These are phyloP conservation scores for Bergia puertoricense DNA, from an alignment of 92 coral and sea anemone genomes.

Conservation along the genomic window DNA sequence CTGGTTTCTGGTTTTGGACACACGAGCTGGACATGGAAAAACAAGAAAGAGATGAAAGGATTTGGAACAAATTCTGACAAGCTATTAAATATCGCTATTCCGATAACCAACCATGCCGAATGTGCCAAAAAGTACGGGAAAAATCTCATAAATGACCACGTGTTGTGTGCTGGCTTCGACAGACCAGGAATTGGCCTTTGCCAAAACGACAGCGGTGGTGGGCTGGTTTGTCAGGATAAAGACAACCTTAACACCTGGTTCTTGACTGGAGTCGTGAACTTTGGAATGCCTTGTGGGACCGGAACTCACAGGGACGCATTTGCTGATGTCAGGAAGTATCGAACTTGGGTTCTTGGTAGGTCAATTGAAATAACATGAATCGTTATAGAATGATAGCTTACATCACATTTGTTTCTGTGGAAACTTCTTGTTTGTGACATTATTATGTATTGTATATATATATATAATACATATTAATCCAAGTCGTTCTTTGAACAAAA, in stretches of 20 bases:
- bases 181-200: not conserved
- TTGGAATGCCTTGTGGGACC: not conserved
- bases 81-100: not conserved
- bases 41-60: not conserved
- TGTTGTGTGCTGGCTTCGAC: not conserved
- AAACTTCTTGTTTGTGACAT: no score
- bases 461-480: no score
- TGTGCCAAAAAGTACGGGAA: not conserved
- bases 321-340: not conserved
- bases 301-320: not conserved
- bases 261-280: not conserved
- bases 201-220: not conserved
- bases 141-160: not conserved
- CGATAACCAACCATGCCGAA: not conserved
- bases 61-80: not conserved
- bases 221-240: not conserved
- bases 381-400: no score
- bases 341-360: not conserved
- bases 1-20: not conserved
- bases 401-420: no score
- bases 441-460: no score
- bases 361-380: not conserved
- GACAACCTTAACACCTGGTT: not conserved
- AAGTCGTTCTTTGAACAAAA: no score
- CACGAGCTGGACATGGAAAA: slow-evolving; percentile 8